Evolutionary conservation across 2,113 vertebrate genomes (phyloP), one percentile per base, ranked within the genome.

Genomic region (Phalacrocorax aristotelis): DNA sequence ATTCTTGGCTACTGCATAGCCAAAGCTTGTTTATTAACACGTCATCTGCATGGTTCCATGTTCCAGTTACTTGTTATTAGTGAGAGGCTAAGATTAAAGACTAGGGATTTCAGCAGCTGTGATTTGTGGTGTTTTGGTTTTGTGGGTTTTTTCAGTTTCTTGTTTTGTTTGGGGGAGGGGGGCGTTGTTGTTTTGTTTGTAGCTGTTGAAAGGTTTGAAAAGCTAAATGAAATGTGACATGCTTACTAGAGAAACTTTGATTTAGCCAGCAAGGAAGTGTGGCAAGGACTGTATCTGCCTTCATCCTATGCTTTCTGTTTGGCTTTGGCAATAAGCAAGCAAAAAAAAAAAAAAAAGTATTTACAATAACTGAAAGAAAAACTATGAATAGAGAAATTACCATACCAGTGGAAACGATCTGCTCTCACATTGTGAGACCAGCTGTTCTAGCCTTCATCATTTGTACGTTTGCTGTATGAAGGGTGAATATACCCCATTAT

Each of bases 401-500:
- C 94, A 87, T 89, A 90, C 86, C 75, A 81, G 91, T 94, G 82
- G 96, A 97, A 97, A 94, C 70, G 38, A 85, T 87, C 96, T 95
- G 96, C 90, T 95, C 79, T 96, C 89, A 80, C 92, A 92, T 95
- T 48, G 57, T 75, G 95, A 97, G 96, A 93, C 88, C 85, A 97
- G 94, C 97, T 97, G 93, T 97, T 95, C 83, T 95, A 91, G 87
- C 95, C 82, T 76, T 96, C 94, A 96, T 96, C 51, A 60, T 96
- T 96, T 95, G 89, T 88, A 96, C 87, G 16, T 95, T 96, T 96
- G 97, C 90, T 46, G 96, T 91, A 86, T 40, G 93, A 96, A 97
- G 96, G 94, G 95, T 95, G 97, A 97, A 95, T 91, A 93, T 92
- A 95, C 72, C 62, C 48, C 95, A 92, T 98, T 97, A 97, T 49